Base-by-base conservation (phyloP, 2,888 invertebrate genomes). In the Plagodis pulveraria region DNA sequence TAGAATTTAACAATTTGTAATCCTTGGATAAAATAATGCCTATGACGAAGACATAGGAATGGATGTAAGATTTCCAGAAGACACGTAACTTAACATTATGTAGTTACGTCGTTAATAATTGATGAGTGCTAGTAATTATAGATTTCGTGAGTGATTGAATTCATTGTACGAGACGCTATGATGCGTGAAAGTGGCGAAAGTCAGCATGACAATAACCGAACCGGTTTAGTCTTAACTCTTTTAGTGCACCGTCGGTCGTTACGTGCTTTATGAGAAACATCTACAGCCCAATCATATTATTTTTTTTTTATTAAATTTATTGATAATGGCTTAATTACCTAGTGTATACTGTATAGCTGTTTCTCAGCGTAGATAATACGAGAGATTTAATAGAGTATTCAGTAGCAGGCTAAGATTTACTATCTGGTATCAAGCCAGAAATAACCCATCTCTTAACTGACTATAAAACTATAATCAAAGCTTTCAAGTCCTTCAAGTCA, bases 111-210 rank as follows among this genome's bases (percentile, higher is more conserved):
- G 36, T 49, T 45, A 40, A 48, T 62, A 60, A 67, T 72, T 65
- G 62, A 59, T 58, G 62, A 66, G 68, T 66, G 66, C 67, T 63
- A 63, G 68, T 80, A 79, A 83, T 82, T 80, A 76, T 65, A 81
- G 73, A 82, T 86, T 87, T 87, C 73, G 81, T 80, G 77, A 80
- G 78, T 72, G 79, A 83, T 81, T 22, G 22, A 22, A 22, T 22
- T 22, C 74, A 73, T 67, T 62, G 72, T 6, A 35, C 35, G 38
- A 8, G 42, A 69, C 68, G 72, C 77, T 72, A 74, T 81, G 78
- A 83, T 69, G 80, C 81, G 86, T 83, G 90, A 87, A 87, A 89
- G 86, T 77, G 84, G 90, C 78, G 91, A 91, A 90, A 91, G 90
- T 87, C 68, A 70, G 71, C 73, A 72, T 73, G 73, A 74, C 71